phyloP scores from a whole-genome alignment of 2,888 invertebrate genomes.

The Arctia plantaginis region DNA sequence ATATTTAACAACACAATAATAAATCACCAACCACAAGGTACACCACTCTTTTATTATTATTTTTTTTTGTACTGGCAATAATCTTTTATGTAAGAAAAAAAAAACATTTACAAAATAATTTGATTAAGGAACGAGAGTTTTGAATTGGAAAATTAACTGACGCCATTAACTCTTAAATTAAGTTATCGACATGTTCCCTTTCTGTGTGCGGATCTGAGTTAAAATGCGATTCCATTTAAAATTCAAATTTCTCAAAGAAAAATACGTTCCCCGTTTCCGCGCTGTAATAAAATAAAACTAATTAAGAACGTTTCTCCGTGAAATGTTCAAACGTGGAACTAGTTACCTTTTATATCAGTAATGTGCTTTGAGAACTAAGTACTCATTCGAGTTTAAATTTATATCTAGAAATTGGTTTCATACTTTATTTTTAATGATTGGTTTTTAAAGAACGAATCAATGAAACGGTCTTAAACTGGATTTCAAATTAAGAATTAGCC shows the following conservation, averaged over 20 bases:
- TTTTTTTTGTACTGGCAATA: conserved; percentile 22
- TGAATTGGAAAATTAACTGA: conserved; percentile 23
- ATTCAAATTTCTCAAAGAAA: conserved; percentile 16
- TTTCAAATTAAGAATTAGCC: conserved; percentile 21
- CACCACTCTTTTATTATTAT: conserved; percentile 15
- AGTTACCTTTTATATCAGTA: conserved; percentile 17
- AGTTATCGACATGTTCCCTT: conserved; percentile 17
- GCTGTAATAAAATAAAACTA: conserved; percentile 25
- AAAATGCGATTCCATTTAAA: conserved; percentile 19
- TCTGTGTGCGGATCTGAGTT: conserved; percentile 14
- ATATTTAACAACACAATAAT: conserved; percentile 42
- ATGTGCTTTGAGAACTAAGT: conserved; percentile 11
- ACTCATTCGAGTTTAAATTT: background rate
- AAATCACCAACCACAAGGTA: conserved; percentile 24
- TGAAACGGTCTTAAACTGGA: background rate
- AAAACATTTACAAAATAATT: background rate
- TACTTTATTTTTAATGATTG: background rate
- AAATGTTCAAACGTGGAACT: conserved; percentile 21
- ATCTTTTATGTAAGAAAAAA: background rate
- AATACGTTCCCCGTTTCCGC: conserved; percentile 18
- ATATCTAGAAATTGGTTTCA: conserved; percentile 1
- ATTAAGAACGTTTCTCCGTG: conserved; percentile 20
- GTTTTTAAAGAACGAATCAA: background rate
- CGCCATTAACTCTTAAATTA: conserved; percentile 21
- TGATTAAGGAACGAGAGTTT: conserved; percentile 14